These are phyloP conservation scores for Chymomyza procnemis DNA, from an alignment of 2,888 invertebrate genomes.

Conservation along the genomic window DNA sequence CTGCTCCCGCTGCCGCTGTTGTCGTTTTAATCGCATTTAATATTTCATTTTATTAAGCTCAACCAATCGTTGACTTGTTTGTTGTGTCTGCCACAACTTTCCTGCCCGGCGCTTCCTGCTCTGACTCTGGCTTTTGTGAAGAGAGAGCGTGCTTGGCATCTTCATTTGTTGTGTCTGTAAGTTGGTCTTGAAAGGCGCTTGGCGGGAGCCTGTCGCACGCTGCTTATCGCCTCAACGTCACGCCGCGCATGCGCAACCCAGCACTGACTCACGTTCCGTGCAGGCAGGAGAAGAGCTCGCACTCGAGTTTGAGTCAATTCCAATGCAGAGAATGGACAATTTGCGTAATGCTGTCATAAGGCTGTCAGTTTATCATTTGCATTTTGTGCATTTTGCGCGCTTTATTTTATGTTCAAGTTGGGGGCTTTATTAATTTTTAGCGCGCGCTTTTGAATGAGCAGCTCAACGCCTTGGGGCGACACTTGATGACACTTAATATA, in stretches of 20 bases:
- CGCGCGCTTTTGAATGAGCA: constrained; percentile 29
- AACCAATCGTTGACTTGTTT: constrained; percentile 52
- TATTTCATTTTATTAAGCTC: constrained; percentile 67
- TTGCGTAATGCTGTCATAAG: constrained; percentile 70
- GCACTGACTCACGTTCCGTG: constrained; percentile 4
- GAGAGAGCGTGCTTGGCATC: background rate
- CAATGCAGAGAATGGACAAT: constrained; percentile 41
- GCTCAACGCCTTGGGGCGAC: constrained; percentile 45
- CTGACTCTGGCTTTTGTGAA: too few species aligned
- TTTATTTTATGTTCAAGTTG: constrained; percentile 1
- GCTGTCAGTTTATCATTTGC: constrained; percentile 68
- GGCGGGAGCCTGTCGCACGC: background rate
- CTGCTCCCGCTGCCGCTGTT: constrained; percentile 26
- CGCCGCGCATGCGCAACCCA: background rate
- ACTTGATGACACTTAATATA: constrained; percentile 59
- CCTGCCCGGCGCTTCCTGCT: background rate
- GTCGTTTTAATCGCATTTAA: constrained; percentile 68
- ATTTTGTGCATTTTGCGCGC: constrained; percentile 34
- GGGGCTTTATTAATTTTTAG: constrained; percentile 26
- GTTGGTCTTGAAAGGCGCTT: background rate
- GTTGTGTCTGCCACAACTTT: constrained; percentile 15
- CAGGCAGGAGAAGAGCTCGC: background rate
- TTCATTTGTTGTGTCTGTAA: background rate
- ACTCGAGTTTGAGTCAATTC: background rate
- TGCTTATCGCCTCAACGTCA: background rate